Evolutionary conservation across 2,113 vertebrate species (phyloP).

Genomic region (Mohoua ochrocephala): DNA sequence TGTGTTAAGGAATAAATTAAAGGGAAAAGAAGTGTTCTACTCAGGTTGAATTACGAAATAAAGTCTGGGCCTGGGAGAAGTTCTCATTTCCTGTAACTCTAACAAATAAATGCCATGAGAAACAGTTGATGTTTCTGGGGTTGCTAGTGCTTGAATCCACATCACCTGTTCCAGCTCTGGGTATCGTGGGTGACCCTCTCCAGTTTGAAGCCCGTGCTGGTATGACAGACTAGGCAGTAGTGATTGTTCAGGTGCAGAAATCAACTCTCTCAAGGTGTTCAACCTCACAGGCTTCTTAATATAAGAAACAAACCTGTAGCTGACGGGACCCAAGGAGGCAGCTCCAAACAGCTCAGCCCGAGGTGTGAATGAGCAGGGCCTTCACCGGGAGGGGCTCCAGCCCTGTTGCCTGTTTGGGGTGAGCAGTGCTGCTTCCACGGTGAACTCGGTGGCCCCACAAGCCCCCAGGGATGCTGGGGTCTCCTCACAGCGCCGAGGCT

Average conservation of each 20-base stretch:
- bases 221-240: not conserved
- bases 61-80: not conserved
- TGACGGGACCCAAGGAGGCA: not conserved
- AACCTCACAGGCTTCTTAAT: conserved; percentile 37
- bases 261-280: not conserved
- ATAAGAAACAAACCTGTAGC: conserved; percentile 3
- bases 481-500: not conserved
- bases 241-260: conserved; percentile 46
- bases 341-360: not conserved
- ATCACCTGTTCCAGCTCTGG: not conserved
- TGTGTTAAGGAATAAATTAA: not conserved
- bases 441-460: fast-evolving
- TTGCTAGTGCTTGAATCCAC: not conserved
- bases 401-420: not conserved
- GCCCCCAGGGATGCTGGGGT: not conserved
- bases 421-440: not conserved
- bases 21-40: not conserved
- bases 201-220: not conserved
- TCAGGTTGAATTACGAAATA: not conserved
- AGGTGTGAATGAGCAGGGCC: fast-evolving
- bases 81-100: not conserved
- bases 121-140: not conserved
- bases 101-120: not conserved
- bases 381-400: not conserved
- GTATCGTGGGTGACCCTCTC: not conserved